These are phyloP conservation scores for Ophion ventricosus DNA, from an alignment of 2,888 invertebrate genomes.

Conservation along the genomic window DNA sequence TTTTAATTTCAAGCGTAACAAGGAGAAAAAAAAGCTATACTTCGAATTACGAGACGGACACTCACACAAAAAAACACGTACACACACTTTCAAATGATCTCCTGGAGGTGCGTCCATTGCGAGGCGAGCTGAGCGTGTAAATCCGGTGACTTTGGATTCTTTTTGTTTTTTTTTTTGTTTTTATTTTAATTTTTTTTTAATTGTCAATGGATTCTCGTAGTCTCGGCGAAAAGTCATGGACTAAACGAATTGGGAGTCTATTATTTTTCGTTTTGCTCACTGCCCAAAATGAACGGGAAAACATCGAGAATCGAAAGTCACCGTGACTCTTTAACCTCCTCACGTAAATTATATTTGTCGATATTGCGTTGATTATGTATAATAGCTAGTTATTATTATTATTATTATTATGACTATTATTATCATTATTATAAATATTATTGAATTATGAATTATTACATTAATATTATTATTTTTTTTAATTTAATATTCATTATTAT, in stretches of 20 bases:
- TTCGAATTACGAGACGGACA: background rate
- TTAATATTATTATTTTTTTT: slow-evolving; percentile 65
- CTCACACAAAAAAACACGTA: slow-evolving; percentile 44
- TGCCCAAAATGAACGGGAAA: slow-evolving; percentile 4
- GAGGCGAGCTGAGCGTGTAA: slow-evolving; percentile 66
- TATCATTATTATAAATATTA: slow-evolving; percentile 67
- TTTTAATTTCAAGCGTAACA: background rate
- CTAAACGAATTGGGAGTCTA: slow-evolving; percentile 28
- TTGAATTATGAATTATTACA: slow-evolving; percentile 56
- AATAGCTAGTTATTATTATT: slow-evolving; percentile 73
- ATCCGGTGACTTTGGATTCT: slow-evolving; percentile 55
- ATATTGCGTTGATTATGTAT: slow-evolving; percentile 77
- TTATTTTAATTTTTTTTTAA: slow-evolving; percentile 12
- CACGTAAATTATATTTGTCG: slow-evolving; percentile 76
- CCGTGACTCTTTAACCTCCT: slow-evolving; percentile 75
- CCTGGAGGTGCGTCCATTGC: slow-evolving; percentile 77
- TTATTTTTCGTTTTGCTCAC: slow-evolving; percentile 20
- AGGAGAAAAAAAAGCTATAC: background rate
- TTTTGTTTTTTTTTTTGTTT: slow-evolving; percentile 6
- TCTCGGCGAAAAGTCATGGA: slow-evolving; percentile 13
- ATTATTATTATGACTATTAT: slow-evolving; percentile 70
- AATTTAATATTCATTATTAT: slow-evolving; percentile 69
- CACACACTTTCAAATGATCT: slow-evolving; percentile 81
- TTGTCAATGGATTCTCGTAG: too few species aligned
- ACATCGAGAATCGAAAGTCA: slow-evolving; percentile 71